Percentiles rank a stretch among this genome's conserved stretches.
phyloP scores from a whole-genome alignment of 64 coral and sea anemone species.

The Hydrozoanthus tunicans region DNA sequence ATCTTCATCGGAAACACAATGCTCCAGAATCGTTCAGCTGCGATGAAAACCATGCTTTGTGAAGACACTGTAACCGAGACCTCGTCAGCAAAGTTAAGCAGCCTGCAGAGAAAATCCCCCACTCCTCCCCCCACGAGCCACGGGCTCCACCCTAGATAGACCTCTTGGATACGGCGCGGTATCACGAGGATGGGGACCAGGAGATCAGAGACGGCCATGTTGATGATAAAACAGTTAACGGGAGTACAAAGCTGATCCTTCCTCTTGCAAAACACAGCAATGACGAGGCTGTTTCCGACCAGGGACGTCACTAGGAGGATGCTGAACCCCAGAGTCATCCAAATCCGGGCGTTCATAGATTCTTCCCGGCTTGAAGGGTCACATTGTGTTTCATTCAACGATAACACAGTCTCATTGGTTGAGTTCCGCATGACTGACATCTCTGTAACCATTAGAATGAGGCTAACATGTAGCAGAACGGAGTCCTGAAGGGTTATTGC shows the following conservation, averaged over 20 bases:
- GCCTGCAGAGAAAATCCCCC: constrained; percentile 49
- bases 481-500: too few species aligned
- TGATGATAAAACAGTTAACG: constrained; percentile 59
- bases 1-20: constrained; percentile 53
- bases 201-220: constrained; percentile 75
- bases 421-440: too few species aligned
- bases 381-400: too few species aligned
- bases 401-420: too few species aligned
- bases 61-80: constrained; percentile 47
- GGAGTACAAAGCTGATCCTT: constrained; percentile 25
- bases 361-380: too few species aligned
- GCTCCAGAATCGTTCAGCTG: constrained; percentile 56
- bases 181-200: constrained; percentile 32
- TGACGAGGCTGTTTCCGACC: constrained; percentile 44
- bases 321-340: not conserved
- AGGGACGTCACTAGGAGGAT: not conserved
- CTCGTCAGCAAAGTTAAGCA: constrained; percentile 45
- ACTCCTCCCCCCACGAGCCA: constrained; percentile 22
- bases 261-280: constrained; percentile 40
- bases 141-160: not conserved
- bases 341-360: too few species aligned
- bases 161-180: constrained; percentile 27
- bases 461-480: too few species aligned
- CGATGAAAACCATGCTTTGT: constrained; percentile 57
- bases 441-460: too few species aligned